A percentile compares a stretch with the other conserved stretches of the same genome.
Conservation (phyloP, 2,113 vertebrate species). For the Callionymus lyra region DNA sequence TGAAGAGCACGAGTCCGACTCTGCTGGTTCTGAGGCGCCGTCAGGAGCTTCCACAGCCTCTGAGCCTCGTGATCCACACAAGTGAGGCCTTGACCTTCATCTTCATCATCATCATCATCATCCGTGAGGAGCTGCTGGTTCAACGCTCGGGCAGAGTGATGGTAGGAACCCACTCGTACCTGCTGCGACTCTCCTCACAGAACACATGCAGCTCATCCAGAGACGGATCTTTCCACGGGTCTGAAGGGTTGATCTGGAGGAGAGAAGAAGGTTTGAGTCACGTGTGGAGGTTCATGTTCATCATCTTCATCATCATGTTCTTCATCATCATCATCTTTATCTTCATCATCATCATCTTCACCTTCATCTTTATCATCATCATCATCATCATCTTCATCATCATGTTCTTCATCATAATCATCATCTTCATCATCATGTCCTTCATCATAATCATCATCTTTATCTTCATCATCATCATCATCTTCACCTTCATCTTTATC, state of each 20-base stretch:
- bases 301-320: too few species aligned
- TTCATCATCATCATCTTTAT: too few species aligned
- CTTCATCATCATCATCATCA: constrained; percentile 36
- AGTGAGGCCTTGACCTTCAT: constrained; percentile 50
- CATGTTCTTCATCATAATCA: too few species aligned
- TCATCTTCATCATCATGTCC: too few species aligned
- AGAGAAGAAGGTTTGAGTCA: background rate
- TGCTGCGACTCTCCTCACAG: constrained; percentile 85
- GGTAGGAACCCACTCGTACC: constrained; percentile 90
- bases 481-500: too few species aligned
- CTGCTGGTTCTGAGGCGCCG: too few species aligned
- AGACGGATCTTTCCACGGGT: constrained; percentile 84
- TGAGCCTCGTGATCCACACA: constrained; percentile 63
- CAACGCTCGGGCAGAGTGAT: constrained; percentile 87
- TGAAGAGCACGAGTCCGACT: background rate
- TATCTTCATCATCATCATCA: too few species aligned
- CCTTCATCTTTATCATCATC: too few species aligned
- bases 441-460: too few species aligned
- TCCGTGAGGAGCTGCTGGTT: constrained; percentile 29
- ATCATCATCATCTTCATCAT: too few species aligned
- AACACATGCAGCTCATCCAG: constrained; percentile 83
- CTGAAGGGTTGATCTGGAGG: constrained; percentile 80
- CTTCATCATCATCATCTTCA: too few species aligned
- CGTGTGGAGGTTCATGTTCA: too few species aligned
- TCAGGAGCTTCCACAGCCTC: constrained; percentile 25